Evolutionary conservation across 2,888 invertebrate genomes (phyloP).

Genomic region (Spialia ferax): DNA sequence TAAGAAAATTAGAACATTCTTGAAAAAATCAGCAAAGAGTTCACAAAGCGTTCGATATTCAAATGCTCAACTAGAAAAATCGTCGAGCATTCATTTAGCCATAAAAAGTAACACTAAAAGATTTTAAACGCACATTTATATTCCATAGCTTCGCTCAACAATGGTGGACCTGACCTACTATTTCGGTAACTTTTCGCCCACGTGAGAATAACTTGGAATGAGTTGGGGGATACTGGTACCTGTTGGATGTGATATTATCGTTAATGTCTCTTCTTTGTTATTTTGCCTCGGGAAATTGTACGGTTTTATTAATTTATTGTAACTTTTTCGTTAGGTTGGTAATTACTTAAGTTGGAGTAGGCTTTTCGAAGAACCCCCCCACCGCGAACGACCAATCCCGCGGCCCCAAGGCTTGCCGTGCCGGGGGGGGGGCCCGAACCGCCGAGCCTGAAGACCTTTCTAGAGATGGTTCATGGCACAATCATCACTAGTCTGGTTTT

Average conservation of each 20-base stretch:
- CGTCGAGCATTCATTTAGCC: constrained; percentile 26
- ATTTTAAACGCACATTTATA: constrained; percentile 21
- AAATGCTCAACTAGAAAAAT: not conserved
- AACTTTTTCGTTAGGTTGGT: not conserved
- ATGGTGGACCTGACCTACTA: constrained; percentile 34
- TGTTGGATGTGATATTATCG: constrained; percentile 39
- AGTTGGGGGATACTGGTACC: constrained; percentile 40
- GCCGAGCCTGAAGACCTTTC: too few species aligned
- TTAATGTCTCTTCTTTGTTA: constrained; percentile 28
- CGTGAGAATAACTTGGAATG: constrained; percentile 32
- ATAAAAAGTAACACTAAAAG: constrained; percentile 7
- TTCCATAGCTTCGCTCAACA: constrained; percentile 20
- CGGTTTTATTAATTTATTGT: constrained; percentile 22
- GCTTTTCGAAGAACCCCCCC: too few species aligned
- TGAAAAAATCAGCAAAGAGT: not conserved
- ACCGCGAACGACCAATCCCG: too few species aligned
- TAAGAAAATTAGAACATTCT: not conserved
- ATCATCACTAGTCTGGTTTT: too few species aligned
- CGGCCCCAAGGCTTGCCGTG: too few species aligned
- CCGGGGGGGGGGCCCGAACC: too few species aligned
- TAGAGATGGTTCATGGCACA: too few species aligned
- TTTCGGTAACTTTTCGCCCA: constrained; percentile 36
- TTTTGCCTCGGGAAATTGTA: constrained; percentile 5
- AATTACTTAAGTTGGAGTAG: not conserved
- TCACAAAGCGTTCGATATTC: not conserved